Evolutionary conservation across 2,888 invertebrate species (phyloP).

Genomic region (Yponomeuta plumbellus): DNA sequence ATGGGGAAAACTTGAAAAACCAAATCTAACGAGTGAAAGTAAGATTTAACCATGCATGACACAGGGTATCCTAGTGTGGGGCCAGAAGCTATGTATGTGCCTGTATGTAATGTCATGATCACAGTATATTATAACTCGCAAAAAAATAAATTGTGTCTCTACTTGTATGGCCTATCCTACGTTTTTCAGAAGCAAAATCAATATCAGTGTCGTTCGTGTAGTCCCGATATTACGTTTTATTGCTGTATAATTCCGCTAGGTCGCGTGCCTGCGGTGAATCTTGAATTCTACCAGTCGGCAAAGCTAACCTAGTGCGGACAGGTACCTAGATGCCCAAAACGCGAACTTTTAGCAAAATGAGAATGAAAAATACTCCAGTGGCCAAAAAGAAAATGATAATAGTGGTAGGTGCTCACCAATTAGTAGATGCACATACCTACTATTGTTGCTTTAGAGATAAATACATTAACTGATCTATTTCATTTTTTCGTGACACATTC

Average conservation of each 20-base stretch:
- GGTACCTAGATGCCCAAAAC: background rate
- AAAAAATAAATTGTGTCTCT: too few species aligned
- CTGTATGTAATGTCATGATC: too few species aligned
- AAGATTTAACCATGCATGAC: too few species aligned
- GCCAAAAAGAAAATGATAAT: conserved; percentile 13
- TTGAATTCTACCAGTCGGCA: conserved; percentile 59
- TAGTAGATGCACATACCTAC: background rate
- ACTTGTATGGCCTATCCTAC: background rate
- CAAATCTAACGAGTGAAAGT: too few species aligned
- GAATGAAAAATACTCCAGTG: background rate
- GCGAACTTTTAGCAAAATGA: background rate
- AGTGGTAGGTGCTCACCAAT: conserved; percentile 7
- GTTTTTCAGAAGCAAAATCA: conserved; percentile 8
- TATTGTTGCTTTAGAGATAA: background rate
- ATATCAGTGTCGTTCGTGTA: conserved; percentile 28
- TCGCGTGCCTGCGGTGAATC: conserved; percentile 66
- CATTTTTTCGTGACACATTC: background rate
- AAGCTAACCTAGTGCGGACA: conserved; percentile 34
- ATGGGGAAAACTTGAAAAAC: too few species aligned
- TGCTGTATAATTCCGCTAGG: conserved; percentile 32
- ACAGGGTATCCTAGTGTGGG: too few species aligned
- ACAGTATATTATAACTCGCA: too few species aligned
- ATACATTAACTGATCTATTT: background rate
- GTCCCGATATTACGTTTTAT: conserved; percentile 35
- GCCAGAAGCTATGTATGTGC: too few species aligned